A percentile compares a stretch with the other conserved stretches of the same genome.
These are phyloP conservation scores for Acronicta aceris DNA, from an alignment of 2,888 invertebrate species.

Conservation along the genomic window DNA sequence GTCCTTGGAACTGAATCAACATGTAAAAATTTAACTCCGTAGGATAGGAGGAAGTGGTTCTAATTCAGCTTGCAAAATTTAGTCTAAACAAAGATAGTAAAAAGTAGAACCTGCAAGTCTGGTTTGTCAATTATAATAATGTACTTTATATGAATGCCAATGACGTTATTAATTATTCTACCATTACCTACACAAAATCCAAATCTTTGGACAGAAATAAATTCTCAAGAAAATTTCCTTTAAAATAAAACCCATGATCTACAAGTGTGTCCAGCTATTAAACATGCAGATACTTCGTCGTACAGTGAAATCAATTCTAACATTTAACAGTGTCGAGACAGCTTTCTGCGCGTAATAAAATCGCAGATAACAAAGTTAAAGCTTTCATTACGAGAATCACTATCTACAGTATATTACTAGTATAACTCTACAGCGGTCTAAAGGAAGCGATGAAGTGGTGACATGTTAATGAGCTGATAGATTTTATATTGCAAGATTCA, in stretches of 20 bases:
- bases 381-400: constrained; percentile 34
- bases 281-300: constrained; percentile 40
- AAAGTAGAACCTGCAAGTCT: too few relatives aligned
- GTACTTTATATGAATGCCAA: too few relatives aligned
- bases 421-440: not conserved
- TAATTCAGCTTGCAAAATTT: too few relatives aligned
- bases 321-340: constrained; percentile 23
- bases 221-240: not conserved
- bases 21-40: too few relatives aligned
- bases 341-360: constrained; percentile 44
- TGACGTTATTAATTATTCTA: too few relatives aligned
- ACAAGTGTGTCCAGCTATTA: constrained; percentile 12
- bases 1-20: too few relatives aligned
- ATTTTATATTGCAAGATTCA: too few relatives aligned
- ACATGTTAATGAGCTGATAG: not conserved
- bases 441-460: constrained; percentile 16
- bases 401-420: constrained; percentile 13
- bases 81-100: too few relatives aligned
- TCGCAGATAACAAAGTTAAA: constrained; percentile 30
- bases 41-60: too few relatives aligned
- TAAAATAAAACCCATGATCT: not conserved
- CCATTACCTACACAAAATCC: too few relatives aligned
- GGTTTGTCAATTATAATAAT: too few relatives aligned
- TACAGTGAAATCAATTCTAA: constrained; percentile 24
- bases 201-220: too few relatives aligned